phyloP scores from a whole-genome alignment of 2,888 invertebrate genomes.

The Ophioninae sp. region DNA sequence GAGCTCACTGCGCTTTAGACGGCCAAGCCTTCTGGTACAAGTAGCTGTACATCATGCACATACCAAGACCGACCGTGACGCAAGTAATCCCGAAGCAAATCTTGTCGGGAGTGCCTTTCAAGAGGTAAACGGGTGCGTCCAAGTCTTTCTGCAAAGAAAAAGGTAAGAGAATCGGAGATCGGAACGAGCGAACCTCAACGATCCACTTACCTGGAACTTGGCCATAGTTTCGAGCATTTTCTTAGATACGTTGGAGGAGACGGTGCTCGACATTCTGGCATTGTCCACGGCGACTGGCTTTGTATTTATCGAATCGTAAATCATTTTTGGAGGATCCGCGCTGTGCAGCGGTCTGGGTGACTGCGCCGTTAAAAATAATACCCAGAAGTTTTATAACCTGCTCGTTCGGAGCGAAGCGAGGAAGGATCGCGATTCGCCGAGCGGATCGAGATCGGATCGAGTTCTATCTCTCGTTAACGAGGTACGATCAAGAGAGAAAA shows the following conservation, averaged over 20 bases:
- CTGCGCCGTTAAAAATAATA: slow-evolving; percentile 57
- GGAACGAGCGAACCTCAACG: not conserved
- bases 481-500: not conserved
- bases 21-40: slow-evolving; percentile 5
- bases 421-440: not conserved
- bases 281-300: slow-evolving; percentile 25
- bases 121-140: slow-evolving; percentile 46
- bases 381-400: not conserved
- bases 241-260: slow-evolving; percentile 19
- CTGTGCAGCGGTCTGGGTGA: slow-evolving; percentile 66
- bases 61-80: not conserved
- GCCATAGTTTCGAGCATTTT: slow-evolving; percentile 48
- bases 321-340: slow-evolving; percentile 66
- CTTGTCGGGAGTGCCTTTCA: slow-evolving; percentile 61
- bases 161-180: not conserved
- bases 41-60: not conserved
- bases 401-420: not conserved
- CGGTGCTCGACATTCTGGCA: slow-evolving; percentile 1
- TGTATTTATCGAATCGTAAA: slow-evolving; percentile 67
- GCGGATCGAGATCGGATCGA: not conserved
- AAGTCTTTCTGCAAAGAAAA: slow-evolving; percentile 48
- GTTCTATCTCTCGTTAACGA: not conserved
- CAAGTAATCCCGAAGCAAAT: slow-evolving; percentile 51
- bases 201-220: slow-evolving; percentile 53
- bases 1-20: slow-evolving; percentile 9